Percentiles rank a stretch among this genome's conserved stretches.
phyloP scores from a whole-genome alignment of 2,888 invertebrate species.

The Limulus polyphemus region DNA sequence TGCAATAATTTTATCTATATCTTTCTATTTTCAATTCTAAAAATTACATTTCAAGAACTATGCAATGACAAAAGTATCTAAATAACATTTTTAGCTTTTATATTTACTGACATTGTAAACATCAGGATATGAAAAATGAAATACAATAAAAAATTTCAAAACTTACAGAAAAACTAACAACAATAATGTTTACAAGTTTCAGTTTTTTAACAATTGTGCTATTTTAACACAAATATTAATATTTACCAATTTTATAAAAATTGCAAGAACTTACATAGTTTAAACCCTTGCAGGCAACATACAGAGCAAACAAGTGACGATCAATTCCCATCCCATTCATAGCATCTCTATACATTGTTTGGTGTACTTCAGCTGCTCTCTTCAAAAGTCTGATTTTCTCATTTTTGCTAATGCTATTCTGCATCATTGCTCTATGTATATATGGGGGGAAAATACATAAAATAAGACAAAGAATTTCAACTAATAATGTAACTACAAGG shows the following conservation, averaged over 20 bases:
- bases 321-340: conserved; percentile 43
- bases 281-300: conserved; percentile 39
- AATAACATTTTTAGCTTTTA: no score
- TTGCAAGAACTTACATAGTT: conserved; percentile 37
- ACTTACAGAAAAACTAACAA: no score
- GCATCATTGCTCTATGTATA: background rate
- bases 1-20: no score
- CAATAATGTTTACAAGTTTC: no score
- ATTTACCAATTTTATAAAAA: background rate
- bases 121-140: no score
- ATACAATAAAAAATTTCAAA: no score
- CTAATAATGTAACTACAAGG: background rate
- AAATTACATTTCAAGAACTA: no score
- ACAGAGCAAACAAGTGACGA: conserved; percentile 42
- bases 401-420: conserved; percentile 22
- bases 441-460: background rate
- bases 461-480: background rate
- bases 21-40: no score
- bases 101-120: no score
- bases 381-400: conserved; percentile 36
- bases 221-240: no score
- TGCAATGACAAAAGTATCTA: no score
- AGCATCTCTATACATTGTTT: conserved; percentile 39
- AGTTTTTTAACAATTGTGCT: no score
- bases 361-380: conserved; percentile 37